These are phyloP conservation scores for Idaea aversata DNA, from an alignment of 2,888 invertebrate species.

Conservation along the genomic window DNA sequence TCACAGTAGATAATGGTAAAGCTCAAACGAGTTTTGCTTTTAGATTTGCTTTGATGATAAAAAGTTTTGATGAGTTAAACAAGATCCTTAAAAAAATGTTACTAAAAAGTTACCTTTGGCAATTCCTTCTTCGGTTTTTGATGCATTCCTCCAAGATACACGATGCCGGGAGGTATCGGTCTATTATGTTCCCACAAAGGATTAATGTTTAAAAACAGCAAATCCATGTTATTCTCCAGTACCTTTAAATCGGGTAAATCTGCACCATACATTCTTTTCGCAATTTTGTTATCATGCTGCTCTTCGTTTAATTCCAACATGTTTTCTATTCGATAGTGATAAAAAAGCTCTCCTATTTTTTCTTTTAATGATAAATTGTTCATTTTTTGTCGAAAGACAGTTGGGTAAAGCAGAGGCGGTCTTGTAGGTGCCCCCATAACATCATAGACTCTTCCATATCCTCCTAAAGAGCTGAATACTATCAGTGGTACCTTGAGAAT, in stretches of 20 bases:
- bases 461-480: conserved; percentile 21
- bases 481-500: conserved; percentile 29
- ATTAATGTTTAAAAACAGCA: conserved; percentile 60
- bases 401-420: background rate
- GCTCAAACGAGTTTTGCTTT: too few relatives aligned
- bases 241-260: conserved; percentile 30
- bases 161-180: conserved; percentile 54
- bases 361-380: too few relatives aligned
- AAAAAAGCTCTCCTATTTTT: too few relatives aligned
- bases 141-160: conserved; percentile 61
- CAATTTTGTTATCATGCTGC: too few relatives aligned
- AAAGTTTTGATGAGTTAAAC: background rate
- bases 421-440: background rate
- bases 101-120: conserved; percentile 45
- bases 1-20: too few relatives aligned
- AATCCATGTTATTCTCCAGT: conserved; percentile 39
- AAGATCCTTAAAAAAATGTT: background rate
- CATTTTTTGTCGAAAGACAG: too few relatives aligned
- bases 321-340: too few relatives aligned
- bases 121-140: conserved; percentile 48
- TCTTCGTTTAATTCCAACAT: too few relatives aligned
- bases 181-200: conserved; percentile 50
- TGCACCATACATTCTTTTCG: background rate
- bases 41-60: too few relatives aligned
- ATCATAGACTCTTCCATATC: background rate